Conservation (phyloP, 2,888 invertebrate species). For the Himalopsyche kuldschensis region DNA sequence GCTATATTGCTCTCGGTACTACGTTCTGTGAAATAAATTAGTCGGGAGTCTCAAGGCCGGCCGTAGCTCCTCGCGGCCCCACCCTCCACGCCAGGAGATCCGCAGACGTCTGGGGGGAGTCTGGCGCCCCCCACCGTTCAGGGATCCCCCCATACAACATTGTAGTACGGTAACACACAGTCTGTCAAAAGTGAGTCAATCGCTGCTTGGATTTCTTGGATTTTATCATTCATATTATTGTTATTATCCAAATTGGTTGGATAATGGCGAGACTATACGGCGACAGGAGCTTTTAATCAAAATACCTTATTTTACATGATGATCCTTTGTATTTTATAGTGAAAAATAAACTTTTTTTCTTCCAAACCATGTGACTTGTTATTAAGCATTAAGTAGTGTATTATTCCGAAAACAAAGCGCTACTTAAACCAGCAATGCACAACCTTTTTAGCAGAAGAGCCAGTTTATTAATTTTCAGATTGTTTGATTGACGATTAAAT, state of each 20-base stretch:
- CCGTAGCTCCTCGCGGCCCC: not conserved
- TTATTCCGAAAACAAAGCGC: not conserved
- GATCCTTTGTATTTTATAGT: not conserved
- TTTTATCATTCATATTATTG: not conserved
- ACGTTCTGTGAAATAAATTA: not conserved
- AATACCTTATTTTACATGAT: not conserved
- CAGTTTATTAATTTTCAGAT: no score
- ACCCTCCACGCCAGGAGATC: not conserved
- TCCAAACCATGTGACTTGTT: not conserved
- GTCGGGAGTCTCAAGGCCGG: slow-evolving; percentile 17
- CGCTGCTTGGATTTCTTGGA: not conserved
- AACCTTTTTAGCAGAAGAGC: no score
- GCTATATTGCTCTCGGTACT: not conserved
- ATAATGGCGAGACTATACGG: not conserved
- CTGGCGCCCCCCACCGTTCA: slow-evolving; percentile 3
- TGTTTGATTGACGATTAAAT: no score
- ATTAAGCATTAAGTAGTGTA: not conserved
- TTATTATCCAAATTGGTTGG: not conserved
- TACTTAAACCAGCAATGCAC: no score
- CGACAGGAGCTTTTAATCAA: not conserved
- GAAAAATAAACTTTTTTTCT: not conserved
- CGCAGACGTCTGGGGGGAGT: slow-evolving; percentile 11
- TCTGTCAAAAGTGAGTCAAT: not conserved
- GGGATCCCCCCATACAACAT: not conserved
- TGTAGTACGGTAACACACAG: not conserved